Evolutionary conservation across 2,888 invertebrate genomes (phyloP).

Genomic region (Rutpela maculata): DNA sequence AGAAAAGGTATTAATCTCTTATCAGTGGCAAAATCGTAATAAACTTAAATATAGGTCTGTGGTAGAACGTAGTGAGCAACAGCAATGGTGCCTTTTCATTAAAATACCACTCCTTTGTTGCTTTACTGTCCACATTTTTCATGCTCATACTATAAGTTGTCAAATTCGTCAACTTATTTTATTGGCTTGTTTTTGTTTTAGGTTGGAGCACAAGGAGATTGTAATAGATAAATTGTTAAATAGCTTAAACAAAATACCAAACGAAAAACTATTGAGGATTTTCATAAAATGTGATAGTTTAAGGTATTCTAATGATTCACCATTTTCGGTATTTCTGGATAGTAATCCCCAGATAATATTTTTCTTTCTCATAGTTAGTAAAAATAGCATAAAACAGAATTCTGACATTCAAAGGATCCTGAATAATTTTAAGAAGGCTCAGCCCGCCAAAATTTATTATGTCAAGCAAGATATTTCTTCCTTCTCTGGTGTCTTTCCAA

Average conservation of each 20-base stretch:
- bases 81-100: no score
- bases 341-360: constrained; percentile 44
- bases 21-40: no score
- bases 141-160: no score
- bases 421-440: constrained; percentile 34
- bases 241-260: constrained; percentile 29
- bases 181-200: constrained; percentile 24
- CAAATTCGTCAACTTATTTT: no score
- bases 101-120: no score
- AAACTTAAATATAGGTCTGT: no score
- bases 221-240: constrained; percentile 39
- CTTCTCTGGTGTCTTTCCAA: constrained; percentile 36
- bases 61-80: no score
- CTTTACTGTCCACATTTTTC: no score
- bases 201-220: constrained; percentile 41
- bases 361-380: constrained; percentile 39
- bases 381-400: constrained; percentile 38
- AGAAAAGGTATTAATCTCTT: no score
- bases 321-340: constrained; percentile 39
- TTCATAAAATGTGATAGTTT: constrained; percentile 46
- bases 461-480: constrained; percentile 31
- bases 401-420: constrained; percentile 40
- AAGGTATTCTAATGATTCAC: not conserved
- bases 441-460: constrained; percentile 46
- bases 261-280: constrained; percentile 42